Evolutionary conservation across 2,113 vertebrate genomes (phyloP).

Genomic region (Bos javanicus): DNA sequence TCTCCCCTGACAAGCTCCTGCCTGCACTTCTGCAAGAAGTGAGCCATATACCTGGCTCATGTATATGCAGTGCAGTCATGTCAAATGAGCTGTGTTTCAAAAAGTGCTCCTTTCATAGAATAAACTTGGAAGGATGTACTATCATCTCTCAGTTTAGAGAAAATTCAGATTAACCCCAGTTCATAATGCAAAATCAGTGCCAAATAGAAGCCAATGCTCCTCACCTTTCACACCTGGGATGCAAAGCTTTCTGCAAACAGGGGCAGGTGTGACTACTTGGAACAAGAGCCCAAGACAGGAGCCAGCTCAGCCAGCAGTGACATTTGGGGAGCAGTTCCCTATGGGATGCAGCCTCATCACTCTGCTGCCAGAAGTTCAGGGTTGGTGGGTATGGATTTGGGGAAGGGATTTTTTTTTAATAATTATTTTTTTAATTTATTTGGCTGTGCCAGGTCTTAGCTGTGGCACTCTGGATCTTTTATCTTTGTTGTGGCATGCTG

Average conservation of each 20-base stretch:
- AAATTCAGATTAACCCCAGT: not conserved
- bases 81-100: not conserved
- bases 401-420: not conserved
- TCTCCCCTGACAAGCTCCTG: not conserved
- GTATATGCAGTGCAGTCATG: not conserved
- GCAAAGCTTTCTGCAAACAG: not conserved
- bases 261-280: not conserved
- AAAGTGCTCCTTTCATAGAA: not conserved
- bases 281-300: not conserved
- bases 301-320: not conserved
- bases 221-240: not conserved
- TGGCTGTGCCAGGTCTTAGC: not conserved
- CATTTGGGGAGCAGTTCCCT: not conserved
- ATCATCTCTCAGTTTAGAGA: not conserved
- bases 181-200: not conserved
- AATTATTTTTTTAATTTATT: not conserved
- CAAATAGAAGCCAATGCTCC: not conserved
- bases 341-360: not conserved
- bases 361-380: not conserved
- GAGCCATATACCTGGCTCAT: not conserved
- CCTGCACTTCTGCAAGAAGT: not conserved
- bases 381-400: not conserved
- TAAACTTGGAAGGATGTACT: not conserved
- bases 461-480: not conserved
- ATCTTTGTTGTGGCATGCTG: fast-evolving